Evolutionary conservation across 2,797 vertebrate species (phyloP), one percentile per base, ranked within the genome.

Genomic region (Megaceryle alcyon): DNA sequence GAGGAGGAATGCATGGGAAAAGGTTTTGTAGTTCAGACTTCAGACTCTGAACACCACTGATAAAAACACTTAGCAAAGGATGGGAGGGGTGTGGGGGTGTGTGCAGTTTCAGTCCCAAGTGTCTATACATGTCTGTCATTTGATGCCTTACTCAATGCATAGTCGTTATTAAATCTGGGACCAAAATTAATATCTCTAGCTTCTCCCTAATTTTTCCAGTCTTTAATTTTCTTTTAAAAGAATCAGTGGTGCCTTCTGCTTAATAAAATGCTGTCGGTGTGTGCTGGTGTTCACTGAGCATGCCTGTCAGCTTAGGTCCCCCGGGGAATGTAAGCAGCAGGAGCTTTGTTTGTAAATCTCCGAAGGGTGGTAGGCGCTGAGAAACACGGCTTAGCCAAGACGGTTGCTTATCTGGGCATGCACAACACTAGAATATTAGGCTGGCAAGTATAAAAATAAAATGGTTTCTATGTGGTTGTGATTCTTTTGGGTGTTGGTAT

Each of bases 401-500:
- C 7, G 4, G n/a, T 69, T 87, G 72, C 87, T 91, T 88, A 51
- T 87, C 90, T 87, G 63, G 49, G 63, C 37, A 26, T 51, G 46
- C 82, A 79, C 54, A 73, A 18, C 53, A 16, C 79, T 91, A 44
- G 31, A 85, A n/a, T 87, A 71, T 77, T 80, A 95, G 84, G 15
- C 87, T 92, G 64, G 31, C 53, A 80, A 41, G 53, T 87, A 37
- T 80, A 82, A 92, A 93, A 95, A 91, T 92, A 89, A 92, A 51
- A 86, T 87, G 60, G 39, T 49, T 85, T 85, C 82, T 88, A 23
- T 22, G 43, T 56, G 39, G 28, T 39, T 89, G 35, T 54, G 72
- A 53, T 57, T 68, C 82, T 70, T 70, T 43, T 4, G 2, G 4
- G 57, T 61, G 71, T 39, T 57, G 14, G 7, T 86, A 23, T 68